phyloP scores from a whole-genome alignment of 1,140 invertebrate species.

The Aphelinus atriplicis region DNA sequence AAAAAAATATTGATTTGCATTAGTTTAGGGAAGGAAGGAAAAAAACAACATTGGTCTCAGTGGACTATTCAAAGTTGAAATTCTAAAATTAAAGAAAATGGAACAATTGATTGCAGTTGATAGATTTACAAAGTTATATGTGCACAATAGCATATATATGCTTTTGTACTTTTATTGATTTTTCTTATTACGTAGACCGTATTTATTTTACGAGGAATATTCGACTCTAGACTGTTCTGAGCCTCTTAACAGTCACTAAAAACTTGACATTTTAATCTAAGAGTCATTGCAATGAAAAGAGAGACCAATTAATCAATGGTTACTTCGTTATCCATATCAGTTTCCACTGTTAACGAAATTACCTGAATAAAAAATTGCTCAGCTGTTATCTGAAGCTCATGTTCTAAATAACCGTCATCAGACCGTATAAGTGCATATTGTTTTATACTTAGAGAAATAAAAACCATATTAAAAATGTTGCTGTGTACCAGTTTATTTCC shows the following conservation, averaged over 20 bases:
- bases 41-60: too few relatives aligned
- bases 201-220: background rate
- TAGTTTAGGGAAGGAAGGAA: background rate
- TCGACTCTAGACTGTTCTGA: conserved; percentile 3
- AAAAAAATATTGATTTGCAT: conserved; percentile 18
- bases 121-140: background rate
- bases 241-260: conserved; percentile 10
- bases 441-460: conserved; percentile 42
- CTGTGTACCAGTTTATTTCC: background rate
- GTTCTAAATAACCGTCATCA: conserved; percentile 21
- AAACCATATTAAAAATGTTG: conserved; percentile 12
- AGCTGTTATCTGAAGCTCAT: conserved; percentile 1
- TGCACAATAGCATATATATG: background rate
- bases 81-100: too few relatives aligned
- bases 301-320: background rate
- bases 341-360: conserved; percentile 12
- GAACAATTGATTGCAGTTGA: background rate
- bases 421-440: conserved; percentile 3
- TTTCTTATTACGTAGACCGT: conserved; percentile 4
- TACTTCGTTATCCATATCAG: conserved; percentile 1
- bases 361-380: background rate
- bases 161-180: conserved; percentile 12
- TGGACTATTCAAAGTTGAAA: too few relatives aligned
- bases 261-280: conserved; percentile 15
- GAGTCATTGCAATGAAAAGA: conserved; percentile 2